Base-by-base conservation (phyloP, 2,113 vertebrate genomes). In the Nibea coibor region DNA sequence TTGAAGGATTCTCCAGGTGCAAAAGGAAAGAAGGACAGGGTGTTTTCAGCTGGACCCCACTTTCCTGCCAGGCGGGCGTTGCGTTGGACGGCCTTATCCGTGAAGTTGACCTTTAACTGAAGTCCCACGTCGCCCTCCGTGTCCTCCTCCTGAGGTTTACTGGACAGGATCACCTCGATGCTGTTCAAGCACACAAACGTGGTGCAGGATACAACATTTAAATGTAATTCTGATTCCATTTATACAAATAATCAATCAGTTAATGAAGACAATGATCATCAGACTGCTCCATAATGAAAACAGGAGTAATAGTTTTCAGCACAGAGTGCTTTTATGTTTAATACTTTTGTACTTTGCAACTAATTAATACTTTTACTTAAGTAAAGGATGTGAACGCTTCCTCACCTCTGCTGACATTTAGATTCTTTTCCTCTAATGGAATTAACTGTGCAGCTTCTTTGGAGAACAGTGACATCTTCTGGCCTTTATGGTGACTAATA, bases 21-120 rank as follows among this genome's bases (percentile, higher is more conserved):
- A 81, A 98, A 98, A 8, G 97, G 97, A 48, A 98, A 98, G 86
- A 95, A 98, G 48, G 96, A 96, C 66, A 97, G 92, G 8, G 93
- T 96, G 24, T 94, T 96, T 90, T 98, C 97, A 56, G 95, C 92
- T 15, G 88, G 77, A 53, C 96, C 97, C 97, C 97, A 98, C 86
- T 95, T 94, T 12, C 96, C 97, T 4, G 91, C 94, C 92, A 96
- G 84, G 20, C 95, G 92, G 58, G 96, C 95, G 61, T 97, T 97
- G 28, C 96, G 94, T 9, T 95, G 92, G 76, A 97, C 93, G 0
- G 96, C 95, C 85, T 95, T 96, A 10, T 97, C 96, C 72, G 53
- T 74, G 67, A 97, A 98, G 89, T 88, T 97, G 87, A 97, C 93
- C 39, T 93, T 94, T 39, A 98, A 72, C 82, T 96, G 94, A 50